A percentile compares a stretch with the other conserved stretches of the same genome.
Evolutionary conservation across 2,113 vertebrate genomes (phyloP).

Genomic region (Marmota flaviventris): DNA sequence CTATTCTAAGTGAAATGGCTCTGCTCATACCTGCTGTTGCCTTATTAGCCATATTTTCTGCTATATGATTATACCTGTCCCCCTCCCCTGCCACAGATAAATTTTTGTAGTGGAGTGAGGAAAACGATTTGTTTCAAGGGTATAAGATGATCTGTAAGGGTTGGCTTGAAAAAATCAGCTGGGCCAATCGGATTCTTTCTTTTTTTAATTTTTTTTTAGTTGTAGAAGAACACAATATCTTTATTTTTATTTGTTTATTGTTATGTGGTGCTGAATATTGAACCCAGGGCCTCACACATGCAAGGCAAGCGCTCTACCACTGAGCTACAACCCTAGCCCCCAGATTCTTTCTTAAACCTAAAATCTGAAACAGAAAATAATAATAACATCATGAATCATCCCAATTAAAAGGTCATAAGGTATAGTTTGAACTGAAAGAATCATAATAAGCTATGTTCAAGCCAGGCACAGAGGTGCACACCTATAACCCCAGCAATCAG

Average conservation of each 20-base stretch:
- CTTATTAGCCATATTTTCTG: not conserved
- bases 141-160: not conserved
- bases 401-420: not conserved
- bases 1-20: not conserved
- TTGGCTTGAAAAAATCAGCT: slow-evolving; percentile 14
- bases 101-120: not conserved
- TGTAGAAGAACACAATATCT: too few species aligned
- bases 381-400: not conserved
- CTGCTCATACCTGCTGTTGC: not conserved
- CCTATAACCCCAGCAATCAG: not conserved
- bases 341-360: not conserved
- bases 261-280: too few species aligned
- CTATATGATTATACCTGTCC: not conserved
- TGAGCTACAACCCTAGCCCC: too few species aligned
- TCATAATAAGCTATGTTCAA: not conserved
- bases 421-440: not conserved
- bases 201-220: too few species aligned
- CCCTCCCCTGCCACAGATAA: not conserved
- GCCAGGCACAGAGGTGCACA: not conserved
- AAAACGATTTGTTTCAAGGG: not conserved
- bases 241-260: too few species aligned
- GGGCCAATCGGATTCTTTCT: not conserved
- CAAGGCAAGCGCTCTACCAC: too few species aligned
- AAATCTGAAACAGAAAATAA: slow-evolving; percentile 47
- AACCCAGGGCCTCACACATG: too few species aligned